These are phyloP conservation scores for Ceratotherium simum DNA, from an alignment of 2,113 vertebrate species.

Conservation along the genomic window DNA sequence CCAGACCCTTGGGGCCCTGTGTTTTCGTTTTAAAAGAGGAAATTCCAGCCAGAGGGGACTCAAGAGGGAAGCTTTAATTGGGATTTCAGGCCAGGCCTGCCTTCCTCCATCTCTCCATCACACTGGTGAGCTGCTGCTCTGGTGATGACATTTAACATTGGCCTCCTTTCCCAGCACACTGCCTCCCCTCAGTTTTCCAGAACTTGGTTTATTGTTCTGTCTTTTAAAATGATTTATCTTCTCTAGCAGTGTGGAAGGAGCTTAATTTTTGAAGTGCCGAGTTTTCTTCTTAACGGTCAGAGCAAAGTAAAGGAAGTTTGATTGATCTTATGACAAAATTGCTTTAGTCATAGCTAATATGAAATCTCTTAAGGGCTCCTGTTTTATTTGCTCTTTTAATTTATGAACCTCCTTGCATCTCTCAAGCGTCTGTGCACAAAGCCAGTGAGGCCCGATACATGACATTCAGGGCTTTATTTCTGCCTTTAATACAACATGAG, in stretches of 20 bases:
- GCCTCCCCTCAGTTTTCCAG: conserved; percentile 22
- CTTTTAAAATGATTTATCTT: conserved; percentile 19
- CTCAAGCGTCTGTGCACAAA: neutral
- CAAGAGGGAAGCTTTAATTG: neutral
- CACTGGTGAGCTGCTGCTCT: neutral
- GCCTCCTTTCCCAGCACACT: neutral
- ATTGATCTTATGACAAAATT: conserved; percentile 41
- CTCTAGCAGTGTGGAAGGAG: neutral
- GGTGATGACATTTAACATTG: neutral
- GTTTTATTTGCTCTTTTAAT: conserved; percentile 71
- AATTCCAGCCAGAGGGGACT: neutral
- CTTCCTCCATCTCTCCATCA: neutral
- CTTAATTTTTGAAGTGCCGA: conserved; percentile 26
- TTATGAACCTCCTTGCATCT: neutral
- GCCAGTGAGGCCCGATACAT: neutral
- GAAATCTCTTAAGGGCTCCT: conserved; percentile 17
- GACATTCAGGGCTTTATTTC: neutral
- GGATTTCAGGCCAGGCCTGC: neutral
- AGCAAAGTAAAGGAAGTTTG: neutral
- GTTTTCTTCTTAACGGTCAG: conserved; percentile 16
- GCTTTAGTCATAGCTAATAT: neutral
- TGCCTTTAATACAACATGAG: neutral
- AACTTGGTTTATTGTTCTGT: neutral
- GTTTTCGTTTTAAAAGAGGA: neutral
- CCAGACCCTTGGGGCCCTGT: neutral